phyloP scores from a whole-genome alignment of 2,888 invertebrate species.

The Platycheirus albimanus region DNA sequence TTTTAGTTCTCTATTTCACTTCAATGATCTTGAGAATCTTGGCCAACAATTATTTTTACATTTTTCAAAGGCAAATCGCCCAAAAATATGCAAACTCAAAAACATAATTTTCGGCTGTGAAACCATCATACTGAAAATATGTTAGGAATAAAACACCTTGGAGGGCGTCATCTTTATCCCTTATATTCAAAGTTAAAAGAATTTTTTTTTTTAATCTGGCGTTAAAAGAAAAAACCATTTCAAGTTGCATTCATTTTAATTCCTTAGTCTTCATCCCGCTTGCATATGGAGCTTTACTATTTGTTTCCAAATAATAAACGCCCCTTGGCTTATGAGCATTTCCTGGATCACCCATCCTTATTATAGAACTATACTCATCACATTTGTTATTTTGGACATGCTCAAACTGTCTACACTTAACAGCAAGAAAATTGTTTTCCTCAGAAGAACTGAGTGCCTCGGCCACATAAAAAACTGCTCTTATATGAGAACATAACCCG shows the following conservation, averaged over 20 bases:
- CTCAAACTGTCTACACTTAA: slow-evolving; percentile 29
- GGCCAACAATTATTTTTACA: no score
- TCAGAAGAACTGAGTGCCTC: slow-evolving; percentile 78
- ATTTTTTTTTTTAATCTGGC: no score
- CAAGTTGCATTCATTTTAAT: no score
- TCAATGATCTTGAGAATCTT: no score
- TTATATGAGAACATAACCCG: slow-evolving; percentile 80
- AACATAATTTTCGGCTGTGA: no score
- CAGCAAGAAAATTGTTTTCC: slow-evolving; percentile 24
- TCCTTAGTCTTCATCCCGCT: slow-evolving; percentile 53
- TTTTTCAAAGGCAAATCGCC: no score
- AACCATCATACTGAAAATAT: no score
- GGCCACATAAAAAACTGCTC: slow-evolving; percentile 80
- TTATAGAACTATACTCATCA: slow-evolving; percentile 7
- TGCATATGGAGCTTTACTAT: slow-evolving; percentile 38
- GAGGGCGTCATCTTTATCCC: no score
- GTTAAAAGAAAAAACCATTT: slow-evolving; percentile 1
- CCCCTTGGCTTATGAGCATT: slow-evolving; percentile 19
- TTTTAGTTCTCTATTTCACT: no score
- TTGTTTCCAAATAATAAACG: slow-evolving; percentile 38
- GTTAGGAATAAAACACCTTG: no score
- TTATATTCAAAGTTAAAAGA: no score
- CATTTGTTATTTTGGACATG: slow-evolving; percentile 30
- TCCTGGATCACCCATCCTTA: slow-evolving; percentile 32
- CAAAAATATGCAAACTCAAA: no score